Evolutionary conservation across 2,113 vertebrate genomes (phyloP), one percentile per base, ranked within the genome.

Genomic region (Datnioides undecimradiatus): DNA sequence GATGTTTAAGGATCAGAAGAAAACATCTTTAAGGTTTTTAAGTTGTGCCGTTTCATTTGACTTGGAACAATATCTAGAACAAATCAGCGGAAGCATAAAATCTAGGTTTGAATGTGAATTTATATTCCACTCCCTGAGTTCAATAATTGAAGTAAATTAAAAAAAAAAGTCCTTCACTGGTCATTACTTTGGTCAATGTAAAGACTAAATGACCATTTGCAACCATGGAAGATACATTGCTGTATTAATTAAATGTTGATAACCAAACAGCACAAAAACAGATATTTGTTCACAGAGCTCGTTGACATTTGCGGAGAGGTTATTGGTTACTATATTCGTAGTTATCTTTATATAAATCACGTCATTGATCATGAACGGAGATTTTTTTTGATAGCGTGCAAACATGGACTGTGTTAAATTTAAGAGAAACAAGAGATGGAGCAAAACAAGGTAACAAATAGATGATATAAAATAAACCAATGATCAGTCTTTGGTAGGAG

Each of bases 81-180:
- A 73, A 51, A 4, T 67, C 27, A 17, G 17, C 3, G 4, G 16
- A 33, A 71, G 74, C 19, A 58, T n/a, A 71, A 16, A 45, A 23
- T 59, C 4, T 65, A 27, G 38, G 55, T 60, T 59, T 66, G 25
- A 60, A 63, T 79, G 5, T 67, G 25, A 64, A 73, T n/a, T n/a
- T n/a, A n/a, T n/a, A n/a, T n/a, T n/a, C n/a, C n/a, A n/a, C n/a
- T n/a, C n/a, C 36, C 34, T 79, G 46, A 75, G n/a, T n/a, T n/a
- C n/a, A n/a, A 71, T 75, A 54, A 59, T 41, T 64, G 1, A 49
- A 33, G 2, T 9, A 13, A 52, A n/a, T n/a, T n/a, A n/a, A n/a
- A n/a, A 52, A 13, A 14, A 59, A 25, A 8, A 25, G 0, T 51
- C 11, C 51, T 51, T 34, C n/a, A 40, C 13, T 45, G 29, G 21